phyloP scores from a whole-genome alignment of 1,140 invertebrate species.

The Drosophila sp. region DNA sequence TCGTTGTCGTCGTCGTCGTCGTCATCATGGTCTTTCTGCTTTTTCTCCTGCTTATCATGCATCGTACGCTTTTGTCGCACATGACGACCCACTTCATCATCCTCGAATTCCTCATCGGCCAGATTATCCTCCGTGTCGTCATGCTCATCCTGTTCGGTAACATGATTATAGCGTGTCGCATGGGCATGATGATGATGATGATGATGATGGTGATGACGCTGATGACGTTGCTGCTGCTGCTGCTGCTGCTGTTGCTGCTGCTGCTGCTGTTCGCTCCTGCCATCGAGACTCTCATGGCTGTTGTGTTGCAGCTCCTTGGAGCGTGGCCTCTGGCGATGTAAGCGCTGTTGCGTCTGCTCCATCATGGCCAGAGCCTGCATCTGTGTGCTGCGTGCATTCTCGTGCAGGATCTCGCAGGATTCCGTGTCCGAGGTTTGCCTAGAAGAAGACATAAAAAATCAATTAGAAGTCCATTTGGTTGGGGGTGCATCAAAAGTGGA shows the following conservation, averaged over 20 bases:
- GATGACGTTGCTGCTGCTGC: constrained; percentile 40
- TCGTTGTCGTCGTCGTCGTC: constrained; percentile 25
- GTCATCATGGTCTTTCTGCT: constrained; percentile 30
- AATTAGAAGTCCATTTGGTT: too few species aligned
- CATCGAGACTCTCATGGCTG: constrained; percentile 75
- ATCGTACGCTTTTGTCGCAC: constrained; percentile 71
- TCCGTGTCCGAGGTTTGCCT: constrained; percentile 83
- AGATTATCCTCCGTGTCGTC: constrained; percentile 82
- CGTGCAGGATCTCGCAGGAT: constrained; percentile 82
- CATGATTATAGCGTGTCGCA: constrained; percentile 67
- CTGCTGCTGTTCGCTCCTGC: constrained; percentile 45
- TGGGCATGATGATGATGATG: constrained; percentile 70
- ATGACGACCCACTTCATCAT: constrained; percentile 78
- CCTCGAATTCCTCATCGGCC: constrained; percentile 81
- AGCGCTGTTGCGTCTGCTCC: constrained; percentile 60
- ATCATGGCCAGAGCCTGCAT: constrained; percentile 65
- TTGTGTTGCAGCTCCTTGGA: constrained; percentile 77
- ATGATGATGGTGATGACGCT: constrained; percentile 58
- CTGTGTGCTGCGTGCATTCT: constrained; percentile 63
- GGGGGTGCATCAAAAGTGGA: background rate
- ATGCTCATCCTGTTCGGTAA: constrained; percentile 67
- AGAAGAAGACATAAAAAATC: background rate
- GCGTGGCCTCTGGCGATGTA: constrained; percentile 71
- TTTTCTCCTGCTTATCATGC: constrained; percentile 27
- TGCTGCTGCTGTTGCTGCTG: constrained; percentile 32